A percentile compares a stretch with the other conserved stretches of the same genome.
Conservation (phyloP, 2,797 vertebrate genomes). For the Adrianichthys oophorus region DNA sequence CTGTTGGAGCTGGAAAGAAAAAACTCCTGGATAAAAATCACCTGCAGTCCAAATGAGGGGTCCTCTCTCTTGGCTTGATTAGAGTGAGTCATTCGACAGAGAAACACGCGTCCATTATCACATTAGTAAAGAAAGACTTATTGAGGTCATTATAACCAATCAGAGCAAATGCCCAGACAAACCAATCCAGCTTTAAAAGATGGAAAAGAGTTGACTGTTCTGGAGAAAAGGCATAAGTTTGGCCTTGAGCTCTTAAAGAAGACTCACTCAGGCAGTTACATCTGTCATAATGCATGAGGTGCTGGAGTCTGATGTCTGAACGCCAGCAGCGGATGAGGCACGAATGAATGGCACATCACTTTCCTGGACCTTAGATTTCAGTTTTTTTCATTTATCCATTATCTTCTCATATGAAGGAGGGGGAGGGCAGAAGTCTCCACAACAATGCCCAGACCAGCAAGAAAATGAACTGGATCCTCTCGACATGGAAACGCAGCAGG, state of each 20-base stretch:
- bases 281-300: neutral
- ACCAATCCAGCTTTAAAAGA: conserved; percentile 14
- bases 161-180: conserved; percentile 33
- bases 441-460: too few relatives aligned
- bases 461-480: too few relatives aligned
- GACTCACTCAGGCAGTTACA: neutral
- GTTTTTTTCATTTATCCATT: too few relatives aligned
- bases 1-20: neutral
- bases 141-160: conserved; percentile 46
- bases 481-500: too few relatives aligned
- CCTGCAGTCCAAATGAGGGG: conserved; percentile 16
- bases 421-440: too few relatives aligned
- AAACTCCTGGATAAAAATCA: conserved; percentile 8
- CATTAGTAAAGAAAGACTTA: conserved; percentile 26
- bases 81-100: conserved; percentile 21
- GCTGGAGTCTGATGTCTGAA: neutral
- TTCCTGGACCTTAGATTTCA: too few relatives aligned
- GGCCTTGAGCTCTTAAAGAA: neutral
- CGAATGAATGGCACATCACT: too few relatives aligned
- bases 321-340: neutral
- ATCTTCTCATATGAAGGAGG: too few relatives aligned
- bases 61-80: conserved; percentile 29
- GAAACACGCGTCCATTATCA: conserved; percentile 31
- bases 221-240: conserved; percentile 8
- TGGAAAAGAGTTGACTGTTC: conserved; percentile 8